Evolutionary conservation across 2,797 vertebrate genomes (phyloP).

Genomic region (Phoebastria nigripes): DNA sequence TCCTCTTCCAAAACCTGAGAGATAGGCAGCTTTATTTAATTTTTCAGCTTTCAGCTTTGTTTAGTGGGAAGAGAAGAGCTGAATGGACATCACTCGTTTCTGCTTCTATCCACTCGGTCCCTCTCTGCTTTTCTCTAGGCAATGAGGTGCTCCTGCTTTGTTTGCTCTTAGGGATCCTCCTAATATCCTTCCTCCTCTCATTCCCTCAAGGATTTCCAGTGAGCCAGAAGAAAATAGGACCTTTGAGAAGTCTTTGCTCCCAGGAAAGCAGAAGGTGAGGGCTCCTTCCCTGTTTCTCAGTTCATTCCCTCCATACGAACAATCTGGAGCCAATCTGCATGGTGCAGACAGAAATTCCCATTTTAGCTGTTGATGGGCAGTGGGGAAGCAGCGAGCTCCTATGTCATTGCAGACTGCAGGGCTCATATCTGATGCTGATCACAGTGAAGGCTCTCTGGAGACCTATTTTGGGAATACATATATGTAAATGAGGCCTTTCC

Average conservation of each 20-base stretch:
- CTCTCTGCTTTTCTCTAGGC: neutral
- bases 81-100: neutral
- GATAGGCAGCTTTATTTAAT: neutral
- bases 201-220: neutral
- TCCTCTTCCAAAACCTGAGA: neutral
- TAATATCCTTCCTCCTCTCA: neutral
- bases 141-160: neutral
- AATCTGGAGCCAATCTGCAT: neutral
- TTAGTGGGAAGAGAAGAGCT: neutral
- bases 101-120: neutral
- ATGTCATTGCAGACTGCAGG: neutral
- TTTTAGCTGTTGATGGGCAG: neutral
- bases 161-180: neutral
- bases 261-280: neutral
- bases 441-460: neutral
- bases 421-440: neutral
- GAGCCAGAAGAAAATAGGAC: neutral
- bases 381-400: neutral
- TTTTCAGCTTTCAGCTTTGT: neutral
- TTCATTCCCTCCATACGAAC: neutral
- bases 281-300: neutral
- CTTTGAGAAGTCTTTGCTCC: neutral
- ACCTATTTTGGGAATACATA: rapidly evolving
- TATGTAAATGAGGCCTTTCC: neutral
- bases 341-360: neutral